Percentiles rank a stretch among this genome's conserved stretches.
Conservation (phyloP, 2,797 vertebrate species). For the Epinephelus malabaricus region DNA sequence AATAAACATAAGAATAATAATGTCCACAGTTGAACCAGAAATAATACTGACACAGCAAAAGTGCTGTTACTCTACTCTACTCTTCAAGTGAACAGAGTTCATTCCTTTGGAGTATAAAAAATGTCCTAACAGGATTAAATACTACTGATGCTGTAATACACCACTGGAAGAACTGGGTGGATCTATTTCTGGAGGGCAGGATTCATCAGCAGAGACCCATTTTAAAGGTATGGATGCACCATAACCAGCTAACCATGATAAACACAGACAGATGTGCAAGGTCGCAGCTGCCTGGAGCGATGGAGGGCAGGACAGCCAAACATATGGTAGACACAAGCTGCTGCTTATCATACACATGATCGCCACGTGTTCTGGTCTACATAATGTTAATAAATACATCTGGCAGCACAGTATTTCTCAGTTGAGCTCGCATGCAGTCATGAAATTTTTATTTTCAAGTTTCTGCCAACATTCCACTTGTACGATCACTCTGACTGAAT, state of each 20-base stretch:
- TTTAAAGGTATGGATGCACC: conserved; percentile 11
- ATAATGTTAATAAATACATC: conserved; percentile 2
- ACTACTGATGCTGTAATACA: conserved; percentile 32
- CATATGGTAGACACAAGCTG: conserved; percentile 61
- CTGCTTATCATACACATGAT: conserved; percentile 42
- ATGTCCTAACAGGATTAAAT: conserved; percentile 34
- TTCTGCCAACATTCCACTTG: conserved; percentile 4
- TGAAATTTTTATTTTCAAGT: background rate
- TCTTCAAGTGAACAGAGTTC: background rate
- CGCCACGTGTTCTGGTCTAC: conserved; percentile 44
- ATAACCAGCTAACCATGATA: conserved; percentile 38
- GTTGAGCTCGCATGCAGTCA: background rate
- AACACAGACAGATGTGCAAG: conserved; percentile 45
- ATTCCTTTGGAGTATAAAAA: conserved; percentile 10
- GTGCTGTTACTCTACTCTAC: background rate
- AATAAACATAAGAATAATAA: conserved; percentile 12
- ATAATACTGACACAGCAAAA: conserved; percentile 16
- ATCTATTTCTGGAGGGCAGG: conserved; percentile 42
- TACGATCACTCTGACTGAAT: background rate
- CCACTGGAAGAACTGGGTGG: conserved; percentile 8
- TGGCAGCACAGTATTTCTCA: background rate
- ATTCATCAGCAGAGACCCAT: conserved; percentile 28
- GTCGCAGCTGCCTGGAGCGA: conserved; percentile 58
- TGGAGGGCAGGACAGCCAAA: conserved; percentile 37
- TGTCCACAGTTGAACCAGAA: background rate